A percentile compares a stretch with the other conserved stretches of the same genome.
phyloP scores from a whole-genome alignment of 2,113 vertebrate genomes.

The Noctilio leporinus region DNA sequence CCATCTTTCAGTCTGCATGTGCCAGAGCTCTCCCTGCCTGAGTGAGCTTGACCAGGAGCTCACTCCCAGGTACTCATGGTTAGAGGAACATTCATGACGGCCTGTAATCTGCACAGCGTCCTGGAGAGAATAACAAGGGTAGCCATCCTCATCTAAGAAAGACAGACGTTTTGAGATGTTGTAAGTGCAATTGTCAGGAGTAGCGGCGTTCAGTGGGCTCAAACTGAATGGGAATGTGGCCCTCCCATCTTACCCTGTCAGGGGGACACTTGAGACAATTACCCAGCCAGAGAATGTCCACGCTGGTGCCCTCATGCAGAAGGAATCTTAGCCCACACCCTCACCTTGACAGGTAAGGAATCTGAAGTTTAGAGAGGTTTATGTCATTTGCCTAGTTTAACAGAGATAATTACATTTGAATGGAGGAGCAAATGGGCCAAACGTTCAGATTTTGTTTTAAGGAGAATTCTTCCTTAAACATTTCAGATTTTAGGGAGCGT shows the following conservation, averaged over 20 bases:
- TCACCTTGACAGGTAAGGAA: background rate
- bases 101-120: background rate
- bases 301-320: fast-evolving
- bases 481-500: too few relatives aligned
- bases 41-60: background rate
- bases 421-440: background rate
- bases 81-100: constrained; percentile 27
- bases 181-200: background rate
- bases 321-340: background rate
- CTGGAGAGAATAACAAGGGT: background rate
- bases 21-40: background rate
- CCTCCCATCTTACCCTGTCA: background rate
- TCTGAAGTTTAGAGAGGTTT: background rate
- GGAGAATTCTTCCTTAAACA: background rate
- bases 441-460: too few relatives aligned
- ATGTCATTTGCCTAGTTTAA: background rate
- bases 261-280: background rate
- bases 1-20: background rate
- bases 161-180: background rate
- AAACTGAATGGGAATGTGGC: background rate
- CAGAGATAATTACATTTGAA: background rate
- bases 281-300: background rate
- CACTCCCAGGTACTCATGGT: background rate
- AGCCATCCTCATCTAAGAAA: background rate
- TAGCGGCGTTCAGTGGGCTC: background rate